Evolutionary conservation across 2,888 invertebrate species (phyloP), one percentile per base, ranked within the genome.

Genomic region (Hartigia nigra): DNA sequence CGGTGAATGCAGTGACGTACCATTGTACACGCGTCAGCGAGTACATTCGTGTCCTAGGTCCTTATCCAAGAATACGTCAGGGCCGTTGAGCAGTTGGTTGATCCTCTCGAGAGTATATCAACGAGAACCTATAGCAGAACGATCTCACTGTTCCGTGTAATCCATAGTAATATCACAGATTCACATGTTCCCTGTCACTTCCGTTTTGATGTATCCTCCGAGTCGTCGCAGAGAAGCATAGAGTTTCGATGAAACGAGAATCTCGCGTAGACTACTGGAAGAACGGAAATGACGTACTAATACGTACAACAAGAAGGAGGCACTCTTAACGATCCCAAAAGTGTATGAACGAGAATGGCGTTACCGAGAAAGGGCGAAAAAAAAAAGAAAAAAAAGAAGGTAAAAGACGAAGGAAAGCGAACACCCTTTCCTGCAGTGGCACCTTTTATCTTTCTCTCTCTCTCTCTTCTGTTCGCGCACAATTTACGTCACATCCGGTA

Each of bases 401-500:
- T 14, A 14, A 4, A 55, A 23, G 4, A 55, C 23, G 23, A 55
- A 55, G 23, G 9, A 55, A 55, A 55, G 55, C 55, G 55, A 23
- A 55, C 14, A 39, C 14, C 23, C 55, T 55, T 55, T 55, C 9
- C 55, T 55, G 23, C 55, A 9, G 9, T 23, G 23, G 23, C 72
- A 5, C 72, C 72, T 23, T 31, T 72, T 23, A 12, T 12, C 14
- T 32, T 14, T 70, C 1, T 31, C 1, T 31, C 1, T 72, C 9
- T 34, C 72, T 34, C 9, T 72, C 72, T 72, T 3, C 31, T 31
- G 72, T 72, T 12, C 72, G 31, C 72, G 72, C 14, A 72, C 72
- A 72, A 31, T 72, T 72, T 31, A 31, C 72, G 72, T 72, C 72
- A 72, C 72, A 72, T 34, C 72, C 72, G 72, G 72, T 72, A 72